A percentile compares a stretch with the other conserved stretches of the same genome.
Conservation (phyloP, 1,140 invertebrate genomes). For the Drosophila persimilis region DNA sequence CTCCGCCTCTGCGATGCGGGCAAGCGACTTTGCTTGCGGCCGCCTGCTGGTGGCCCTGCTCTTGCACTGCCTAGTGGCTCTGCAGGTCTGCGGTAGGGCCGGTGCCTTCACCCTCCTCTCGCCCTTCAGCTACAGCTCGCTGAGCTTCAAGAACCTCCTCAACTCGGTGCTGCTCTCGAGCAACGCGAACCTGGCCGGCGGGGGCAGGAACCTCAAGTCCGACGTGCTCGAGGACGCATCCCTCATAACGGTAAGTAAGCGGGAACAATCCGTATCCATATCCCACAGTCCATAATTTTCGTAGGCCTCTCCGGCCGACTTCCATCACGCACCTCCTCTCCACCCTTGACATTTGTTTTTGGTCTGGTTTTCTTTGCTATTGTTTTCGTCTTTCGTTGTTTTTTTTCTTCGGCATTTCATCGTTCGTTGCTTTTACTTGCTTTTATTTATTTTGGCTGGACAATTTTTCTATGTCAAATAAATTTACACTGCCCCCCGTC, state of each 20-base stretch:
- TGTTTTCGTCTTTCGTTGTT: conserved; percentile 1
- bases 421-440: conserved; percentile 11
- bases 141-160: conserved; percentile 79
- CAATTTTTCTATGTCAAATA: conserved; percentile 71
- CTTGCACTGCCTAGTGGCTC: conserved; percentile 61
- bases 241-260: conserved; percentile 76
- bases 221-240: conserved; percentile 82
- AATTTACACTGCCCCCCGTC: conserved; percentile 54
- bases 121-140: conserved; percentile 77
- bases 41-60: conserved; percentile 54
- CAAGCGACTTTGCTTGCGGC: conserved; percentile 47
- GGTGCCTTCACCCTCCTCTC: conserved; percentile 76
- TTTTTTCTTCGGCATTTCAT: background rate
- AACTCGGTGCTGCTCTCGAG: conserved; percentile 77
- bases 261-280: no score
- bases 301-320: conserved; percentile 16
- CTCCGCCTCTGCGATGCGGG: conserved; percentile 22
- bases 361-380: conserved; percentile 24
- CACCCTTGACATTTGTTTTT: conserved; percentile 55
- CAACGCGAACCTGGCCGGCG: conserved; percentile 76
- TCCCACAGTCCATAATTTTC: background rate
- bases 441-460: conserved; percentile 32
- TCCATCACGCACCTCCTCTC: background rate
- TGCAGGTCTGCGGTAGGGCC: conserved; percentile 62
- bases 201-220: conserved; percentile 75